Conservation (phyloP, 2,888 invertebrate genomes). For the Drosophila prolongata region DNA sequence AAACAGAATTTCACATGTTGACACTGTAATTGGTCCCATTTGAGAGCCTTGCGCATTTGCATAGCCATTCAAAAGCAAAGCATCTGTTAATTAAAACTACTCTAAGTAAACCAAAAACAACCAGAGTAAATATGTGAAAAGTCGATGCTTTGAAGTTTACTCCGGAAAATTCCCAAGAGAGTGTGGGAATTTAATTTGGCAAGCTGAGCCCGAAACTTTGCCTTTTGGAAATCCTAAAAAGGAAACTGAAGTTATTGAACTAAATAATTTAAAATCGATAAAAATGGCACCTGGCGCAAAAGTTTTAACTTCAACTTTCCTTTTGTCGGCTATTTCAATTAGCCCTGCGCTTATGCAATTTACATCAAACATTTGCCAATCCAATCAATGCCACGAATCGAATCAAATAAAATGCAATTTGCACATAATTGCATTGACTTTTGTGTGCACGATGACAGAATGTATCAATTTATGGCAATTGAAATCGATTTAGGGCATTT, state of each 20-base stretch:
- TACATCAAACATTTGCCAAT: conserved; percentile 53
- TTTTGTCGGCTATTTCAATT: conserved; percentile 34
- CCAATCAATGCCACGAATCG: conserved; percentile 48
- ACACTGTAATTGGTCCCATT: conserved; percentile 35
- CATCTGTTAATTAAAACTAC: conserved; percentile 34
- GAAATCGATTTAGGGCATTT: conserved; percentile 54
- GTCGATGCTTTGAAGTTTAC: conserved; percentile 31
- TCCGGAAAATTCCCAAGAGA: conserved; percentile 30
- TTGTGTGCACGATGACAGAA: conserved; percentile 26
- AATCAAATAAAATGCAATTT: conserved; percentile 72
- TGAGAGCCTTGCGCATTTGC: conserved; percentile 22
- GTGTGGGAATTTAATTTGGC: conserved; percentile 59
- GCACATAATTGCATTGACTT: conserved; percentile 64
- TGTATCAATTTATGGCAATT: conserved; percentile 66
- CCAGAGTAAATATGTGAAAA: conserved; percentile 14
- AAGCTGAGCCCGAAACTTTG: conserved; percentile 16
- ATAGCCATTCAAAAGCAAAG: conserved; percentile 12
- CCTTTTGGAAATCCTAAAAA: conserved; percentile 36
- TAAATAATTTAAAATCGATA: conserved; percentile 1
- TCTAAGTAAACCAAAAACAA: conserved; percentile 8
- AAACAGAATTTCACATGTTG: conserved; percentile 23
- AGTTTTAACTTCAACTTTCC: conserved; percentile 9
- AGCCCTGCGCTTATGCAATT: conserved; percentile 41
- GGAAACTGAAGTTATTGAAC: conserved; percentile 20
- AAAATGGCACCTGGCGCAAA: conserved; percentile 18